Evolutionary conservation across 2,888 invertebrate species (phyloP), one percentile per base, ranked within the genome.

Genomic region (Busseola fusca): DNA sequence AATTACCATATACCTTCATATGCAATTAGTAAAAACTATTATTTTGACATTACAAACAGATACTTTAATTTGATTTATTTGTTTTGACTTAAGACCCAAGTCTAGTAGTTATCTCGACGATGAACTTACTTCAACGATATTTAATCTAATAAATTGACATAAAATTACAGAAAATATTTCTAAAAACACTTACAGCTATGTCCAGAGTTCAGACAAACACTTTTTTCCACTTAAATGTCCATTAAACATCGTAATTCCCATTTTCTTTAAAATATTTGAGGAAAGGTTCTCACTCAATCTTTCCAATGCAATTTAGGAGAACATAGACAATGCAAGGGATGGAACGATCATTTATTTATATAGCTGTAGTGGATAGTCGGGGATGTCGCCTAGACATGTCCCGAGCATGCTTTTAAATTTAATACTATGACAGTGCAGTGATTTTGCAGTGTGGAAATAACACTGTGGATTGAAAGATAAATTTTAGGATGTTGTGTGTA

Each of bases 331-430:
- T 78, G 69, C 69, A 65, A 74, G 64, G 67, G 67, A 67, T 57
- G 63, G 72, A 56, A 69, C 52, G 64, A 79, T 78, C 64, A 76
- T 81, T 81, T 81, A 80, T 86, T 81, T 86, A 84, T 85, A 78
- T 74, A 80, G 64, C 67, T 74, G 63, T 74, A 77, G 74, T 42
- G 65, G 56, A 37, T 78, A 68, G 70, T 69, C 66, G 56, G 52
- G 54, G 69, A 66, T 74, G 75, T 77, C 75, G 45, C 76, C 65
- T 64, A 80, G 76, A 78, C 73, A 48, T 72, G 64, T 63, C 59
- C 72, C 71, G 27, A 42, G 48, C 64, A 57, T 54, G 58, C 57
- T 67, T 75, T 82, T 58, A 72, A 67, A 66, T 69, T 56, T 72
- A 72, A 78, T 69, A 57, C 58, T 58, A 34, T 59, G 58, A 64